Base-by-base conservation (phyloP, 2,113 vertebrate species). In the Oenanthe melanoleuca region DNA sequence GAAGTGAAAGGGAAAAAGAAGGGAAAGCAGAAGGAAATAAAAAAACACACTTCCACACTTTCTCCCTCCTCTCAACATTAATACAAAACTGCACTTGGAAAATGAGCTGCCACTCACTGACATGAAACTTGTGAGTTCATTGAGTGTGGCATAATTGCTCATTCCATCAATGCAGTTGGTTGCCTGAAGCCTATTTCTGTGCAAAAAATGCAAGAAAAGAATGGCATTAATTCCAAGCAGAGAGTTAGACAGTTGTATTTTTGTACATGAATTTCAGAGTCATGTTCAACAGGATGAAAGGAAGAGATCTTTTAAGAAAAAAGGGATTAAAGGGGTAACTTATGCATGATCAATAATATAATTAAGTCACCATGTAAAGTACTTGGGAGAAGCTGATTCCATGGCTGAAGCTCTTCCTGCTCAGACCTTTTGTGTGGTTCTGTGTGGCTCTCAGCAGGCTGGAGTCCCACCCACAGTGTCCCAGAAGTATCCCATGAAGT, bases 171-270 rank as follows among this genome's bases (percentile, higher is more conserved):
- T 56, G n/a, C 8, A 64, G 13, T 4, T 50, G 19, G 16, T 29
- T 88, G 23, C 47, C 37, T 75, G 71, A 83, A 80, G 17, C 8
- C 24, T 60, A 20, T 38, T 85, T 53, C 60, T 91, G 52, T 44
- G 34, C 4, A 79, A 55, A 86, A 70, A 73, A 60, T 1, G 6
- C 11, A 53, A 86, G 47, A 88, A 74, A 37, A 83, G 12, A 38
- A 59, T 14, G 3, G 1, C 18, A 53, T 61, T 59, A 57, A 81
- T 80, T 84, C 34, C 29, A 74, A 84, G 40, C 28, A 34, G 72
- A 72, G 45, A 70, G 70, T 73, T 74, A 91, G 50, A 89, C 19
- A 65, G 23, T 23, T 74, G 12, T 33, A n/a, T 23, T 93, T 87
- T 29, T 73, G 14, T 3, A 8, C 19, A 53, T 31, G 8, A 86